Percentiles rank a stretch among this genome's conserved stretches.
Conservation (phyloP, 2,888 invertebrate species). For the Malthinus seriepunctatus region DNA sequence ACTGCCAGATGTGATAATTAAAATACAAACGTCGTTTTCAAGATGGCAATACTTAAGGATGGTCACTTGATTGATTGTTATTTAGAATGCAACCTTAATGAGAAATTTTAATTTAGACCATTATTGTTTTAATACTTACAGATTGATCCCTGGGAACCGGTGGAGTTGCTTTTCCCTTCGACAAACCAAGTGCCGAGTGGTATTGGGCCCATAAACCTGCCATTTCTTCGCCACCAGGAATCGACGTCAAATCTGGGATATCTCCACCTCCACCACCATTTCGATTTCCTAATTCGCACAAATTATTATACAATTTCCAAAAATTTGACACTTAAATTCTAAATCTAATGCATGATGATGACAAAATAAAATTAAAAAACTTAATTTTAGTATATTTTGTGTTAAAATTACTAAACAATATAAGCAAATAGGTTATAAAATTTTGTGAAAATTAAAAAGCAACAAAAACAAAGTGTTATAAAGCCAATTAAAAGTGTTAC, state of each 20-base stretch:
- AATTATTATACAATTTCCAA: too few relatives aligned
- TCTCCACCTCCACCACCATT: slow-evolving; percentile 53
- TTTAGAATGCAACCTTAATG: too few relatives aligned
- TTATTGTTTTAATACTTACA: slow-evolving; percentile 57
- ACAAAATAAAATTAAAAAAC: too few relatives aligned
- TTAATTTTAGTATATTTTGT: too few relatives aligned
- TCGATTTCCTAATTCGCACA: slow-evolving; percentile 44
- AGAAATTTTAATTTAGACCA: background rate
- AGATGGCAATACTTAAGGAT: too few relatives aligned
- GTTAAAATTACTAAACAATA: too few relatives aligned
- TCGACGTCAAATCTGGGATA: slow-evolving; percentile 56
- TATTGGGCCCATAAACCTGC: slow-evolving; percentile 87
- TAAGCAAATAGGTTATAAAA: slow-evolving; percentile 1
- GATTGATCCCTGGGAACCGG: slow-evolving; percentile 66
- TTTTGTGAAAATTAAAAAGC: background rate
- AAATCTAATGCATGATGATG: too few relatives aligned
- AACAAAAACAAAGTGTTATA: slow-evolving; percentile 11
- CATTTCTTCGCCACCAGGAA: slow-evolving; percentile 68
- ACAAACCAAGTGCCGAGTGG: slow-evolving; percentile 76
- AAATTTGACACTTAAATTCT: background rate
- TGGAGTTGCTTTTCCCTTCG: slow-evolving; percentile 60
- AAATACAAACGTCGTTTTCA: background rate
- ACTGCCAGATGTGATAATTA: background rate
- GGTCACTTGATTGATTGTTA: too few relatives aligned
- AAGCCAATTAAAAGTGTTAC: slow-evolving; percentile 51